Percentiles rank a stretch among this genome's conserved stretches.
Evolutionary conservation across 2,113 vertebrate genomes (phyloP).

Genomic region (Embiotoca jacksoni): DNA sequence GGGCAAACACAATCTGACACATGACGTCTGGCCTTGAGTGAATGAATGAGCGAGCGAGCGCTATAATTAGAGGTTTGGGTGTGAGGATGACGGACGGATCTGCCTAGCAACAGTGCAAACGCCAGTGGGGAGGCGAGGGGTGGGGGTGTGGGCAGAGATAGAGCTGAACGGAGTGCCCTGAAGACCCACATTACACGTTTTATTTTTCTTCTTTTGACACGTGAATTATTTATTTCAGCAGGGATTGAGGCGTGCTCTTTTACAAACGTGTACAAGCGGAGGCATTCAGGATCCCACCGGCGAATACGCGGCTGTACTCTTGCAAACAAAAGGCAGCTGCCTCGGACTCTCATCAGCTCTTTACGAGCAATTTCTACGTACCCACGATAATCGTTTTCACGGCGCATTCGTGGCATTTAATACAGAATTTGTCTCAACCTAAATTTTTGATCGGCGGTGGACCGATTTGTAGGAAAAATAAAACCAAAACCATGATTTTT

Average conservation of each 20-base stretch:
- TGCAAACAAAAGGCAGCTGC: not conserved
- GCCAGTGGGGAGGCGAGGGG: constrained; percentile 37
- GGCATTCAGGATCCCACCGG: constrained; percentile 13
- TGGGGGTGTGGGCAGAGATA: constrained; percentile 45
- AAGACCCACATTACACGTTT: constrained; percentile 37
- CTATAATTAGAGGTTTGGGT: constrained; percentile 66
- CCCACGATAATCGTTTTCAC: not conserved
- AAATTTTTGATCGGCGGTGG: too few relatives aligned
- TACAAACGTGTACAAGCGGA: constrained; percentile 3
- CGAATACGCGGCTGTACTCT: constrained; percentile 2
- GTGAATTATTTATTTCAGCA: constrained; percentile 52
- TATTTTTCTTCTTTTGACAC: constrained; percentile 27
- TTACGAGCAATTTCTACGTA: not conserved
- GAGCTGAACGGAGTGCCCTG: constrained; percentile 33
- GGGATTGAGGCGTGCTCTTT: constrained; percentile 24
- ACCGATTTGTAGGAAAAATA: too few relatives aligned
- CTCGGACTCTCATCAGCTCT: not conserved
- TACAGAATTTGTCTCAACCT: too few relatives aligned
- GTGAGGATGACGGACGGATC: constrained; percentile 62
- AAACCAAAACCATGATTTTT: too few relatives aligned
- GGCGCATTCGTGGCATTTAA: too few relatives aligned
- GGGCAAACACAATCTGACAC: constrained; percentile 21
- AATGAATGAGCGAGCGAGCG: constrained; percentile 34
- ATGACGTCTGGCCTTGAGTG: constrained; percentile 24
- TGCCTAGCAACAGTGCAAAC: constrained; percentile 82